Percentiles rank a stretch among this genome's conserved stretches.
phyloP scores from a whole-genome alignment of 1,140 invertebrate genomes.

The Diabrotica undecimpunctata region DNA sequence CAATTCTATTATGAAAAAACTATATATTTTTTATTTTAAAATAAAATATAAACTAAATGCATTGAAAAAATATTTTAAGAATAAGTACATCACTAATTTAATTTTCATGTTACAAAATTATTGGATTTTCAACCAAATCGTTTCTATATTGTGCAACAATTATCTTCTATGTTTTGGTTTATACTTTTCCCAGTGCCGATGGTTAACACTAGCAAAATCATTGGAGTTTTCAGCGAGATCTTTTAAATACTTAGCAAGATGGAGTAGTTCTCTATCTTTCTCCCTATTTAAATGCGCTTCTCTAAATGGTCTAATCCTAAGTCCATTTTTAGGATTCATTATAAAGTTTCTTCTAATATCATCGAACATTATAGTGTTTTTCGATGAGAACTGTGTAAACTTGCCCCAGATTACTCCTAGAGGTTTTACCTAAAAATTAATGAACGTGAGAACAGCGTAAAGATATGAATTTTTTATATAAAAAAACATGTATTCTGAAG shows the following conservation, averaged over 20 bases:
- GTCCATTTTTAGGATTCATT: conserved; percentile 94
- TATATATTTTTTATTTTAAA: too few species aligned
- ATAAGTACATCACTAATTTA: too few species aligned
- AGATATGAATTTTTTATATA: neutral
- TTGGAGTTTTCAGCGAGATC: conserved; percentile 76
- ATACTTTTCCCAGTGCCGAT: conserved; percentile 88
- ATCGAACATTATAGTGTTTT: conserved; percentile 98
- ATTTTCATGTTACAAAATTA: too few species aligned
- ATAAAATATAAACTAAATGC: too few species aligned
- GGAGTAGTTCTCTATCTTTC: conserved; percentile 80
- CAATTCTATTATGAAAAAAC: too few species aligned
- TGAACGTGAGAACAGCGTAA: neutral
- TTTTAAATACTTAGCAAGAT: conserved; percentile 79
- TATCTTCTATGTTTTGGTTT: conserved; percentile 50
- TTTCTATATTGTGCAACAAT: too few species aligned
- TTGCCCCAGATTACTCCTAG: conserved; percentile 96
- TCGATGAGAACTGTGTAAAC: conserved; percentile 78
- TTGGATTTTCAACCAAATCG: too few species aligned
- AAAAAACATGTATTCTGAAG: too few species aligned
- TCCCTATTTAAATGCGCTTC: conserved; percentile 85
- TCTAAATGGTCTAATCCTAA: conserved; percentile 85
- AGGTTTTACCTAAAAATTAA: conserved; percentile 79
- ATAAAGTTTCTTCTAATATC: conserved; percentile 96
- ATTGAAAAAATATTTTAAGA: too few species aligned
- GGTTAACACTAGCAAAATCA: conserved; percentile 82